These are phyloP conservation scores for Pipra filicauda DNA, from an alignment of 2,113 vertebrate species.

Conservation along the genomic window DNA sequence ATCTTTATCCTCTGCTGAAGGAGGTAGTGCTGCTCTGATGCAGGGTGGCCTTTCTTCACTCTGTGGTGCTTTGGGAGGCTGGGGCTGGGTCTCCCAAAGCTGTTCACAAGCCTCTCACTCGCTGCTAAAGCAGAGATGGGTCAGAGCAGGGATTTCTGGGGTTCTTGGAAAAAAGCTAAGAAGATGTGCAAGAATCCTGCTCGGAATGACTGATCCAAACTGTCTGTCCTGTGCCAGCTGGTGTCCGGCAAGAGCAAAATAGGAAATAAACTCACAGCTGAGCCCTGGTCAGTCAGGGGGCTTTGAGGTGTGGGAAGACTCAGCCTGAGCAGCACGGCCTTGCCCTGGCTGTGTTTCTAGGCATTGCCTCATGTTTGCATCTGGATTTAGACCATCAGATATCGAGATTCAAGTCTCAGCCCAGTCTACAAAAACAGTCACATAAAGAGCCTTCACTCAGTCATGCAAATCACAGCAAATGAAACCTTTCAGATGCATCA, in stretches of 20 bases:
- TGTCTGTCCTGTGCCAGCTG: not conserved
- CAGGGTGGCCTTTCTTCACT: not conserved
- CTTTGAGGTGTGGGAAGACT: not conserved
- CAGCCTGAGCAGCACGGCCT: not conserved
- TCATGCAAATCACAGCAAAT: not conserved
- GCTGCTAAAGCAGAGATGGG: not conserved
- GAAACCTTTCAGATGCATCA: not conserved
- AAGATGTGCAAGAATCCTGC: not conserved
- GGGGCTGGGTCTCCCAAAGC: not conserved
- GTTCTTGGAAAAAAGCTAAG: not conserved
- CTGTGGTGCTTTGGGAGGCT: not conserved
- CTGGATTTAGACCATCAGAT: not conserved
- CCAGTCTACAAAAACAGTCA: not conserved
- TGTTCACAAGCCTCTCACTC: not conserved
- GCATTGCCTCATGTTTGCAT: not conserved
- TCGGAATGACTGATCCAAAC: not conserved
- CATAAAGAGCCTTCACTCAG: not conserved
- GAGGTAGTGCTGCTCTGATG: not conserved
- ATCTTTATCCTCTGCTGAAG: not conserved
- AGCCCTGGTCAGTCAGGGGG: not conserved
- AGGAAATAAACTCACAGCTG: not conserved
- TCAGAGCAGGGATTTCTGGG: not conserved
- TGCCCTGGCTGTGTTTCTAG: not conserved
- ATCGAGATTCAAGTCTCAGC: not conserved
- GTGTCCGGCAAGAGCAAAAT: not conserved